Evolutionary conservation across 2,113 vertebrate genomes (phyloP).

Genomic region (Rhizomys pruinosus): DNA sequence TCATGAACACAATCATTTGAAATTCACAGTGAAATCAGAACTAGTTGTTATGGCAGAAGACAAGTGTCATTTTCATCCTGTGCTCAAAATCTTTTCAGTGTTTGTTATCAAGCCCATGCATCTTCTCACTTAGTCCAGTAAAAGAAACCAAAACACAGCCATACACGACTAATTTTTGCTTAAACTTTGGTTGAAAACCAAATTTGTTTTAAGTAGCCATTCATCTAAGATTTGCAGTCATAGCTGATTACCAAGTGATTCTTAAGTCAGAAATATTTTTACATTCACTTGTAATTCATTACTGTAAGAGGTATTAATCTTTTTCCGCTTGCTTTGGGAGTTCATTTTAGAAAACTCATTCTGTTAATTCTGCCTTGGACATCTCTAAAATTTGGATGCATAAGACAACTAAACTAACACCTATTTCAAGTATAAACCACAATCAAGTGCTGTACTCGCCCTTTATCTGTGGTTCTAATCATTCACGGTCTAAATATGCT

Average conservation of each 20-base stretch:
- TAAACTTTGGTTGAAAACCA: conserved; percentile 58
- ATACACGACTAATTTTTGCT: background rate
- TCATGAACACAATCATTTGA: conserved; percentile 70
- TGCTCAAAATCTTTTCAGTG: conserved; percentile 57
- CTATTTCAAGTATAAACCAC: conserved; percentile 65
- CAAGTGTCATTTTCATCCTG: conserved; percentile 51
- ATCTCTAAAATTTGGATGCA: conserved; percentile 73
- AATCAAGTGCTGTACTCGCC: background rate
- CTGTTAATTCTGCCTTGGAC: conserved; percentile 76
- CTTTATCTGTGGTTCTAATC: background rate
- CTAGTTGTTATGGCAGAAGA: conserved; percentile 34
- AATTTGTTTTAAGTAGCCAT: conserved; percentile 59
- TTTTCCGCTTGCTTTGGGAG: conserved; percentile 68
- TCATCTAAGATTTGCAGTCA: conserved; percentile 47
- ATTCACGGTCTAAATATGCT: background rate
- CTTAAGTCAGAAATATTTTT: conserved; percentile 9
- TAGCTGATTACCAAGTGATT: conserved; percentile 26
- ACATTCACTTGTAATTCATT: background rate
- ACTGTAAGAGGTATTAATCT: conserved; percentile 63
- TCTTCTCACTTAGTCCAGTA: too few relatives aligned
- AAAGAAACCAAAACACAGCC: conserved; percentile 45
- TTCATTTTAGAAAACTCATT: conserved; percentile 72
- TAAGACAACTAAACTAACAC: conserved; percentile 71
- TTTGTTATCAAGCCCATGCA: conserved; percentile 64
- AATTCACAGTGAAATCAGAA: conserved; percentile 69